Evolutionary conservation across 2,113 vertebrate genomes (phyloP).

Genomic region (Embiotoca jacksoni): DNA sequence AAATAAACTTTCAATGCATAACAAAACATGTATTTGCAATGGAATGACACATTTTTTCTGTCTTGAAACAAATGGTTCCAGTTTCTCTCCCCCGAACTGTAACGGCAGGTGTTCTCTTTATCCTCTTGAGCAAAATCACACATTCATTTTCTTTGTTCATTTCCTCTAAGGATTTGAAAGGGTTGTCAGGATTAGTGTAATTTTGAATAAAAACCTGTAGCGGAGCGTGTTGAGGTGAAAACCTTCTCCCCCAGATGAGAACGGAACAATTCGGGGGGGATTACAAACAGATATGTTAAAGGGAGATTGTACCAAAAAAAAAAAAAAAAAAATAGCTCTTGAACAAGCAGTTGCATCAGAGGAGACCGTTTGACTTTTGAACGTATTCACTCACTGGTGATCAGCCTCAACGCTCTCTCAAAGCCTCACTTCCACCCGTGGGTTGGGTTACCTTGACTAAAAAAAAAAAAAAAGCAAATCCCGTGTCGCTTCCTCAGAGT

Average conservation of each 20-base stretch:
- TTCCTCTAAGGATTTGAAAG: conserved; percentile 45
- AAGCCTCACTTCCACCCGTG: not conserved
- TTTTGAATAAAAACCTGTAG: conserved; percentile 25
- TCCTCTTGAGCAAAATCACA: conserved; percentile 17
- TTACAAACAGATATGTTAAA: conserved; percentile 10
- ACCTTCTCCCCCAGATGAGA: conserved; percentile 29
- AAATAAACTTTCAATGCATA: not conserved
- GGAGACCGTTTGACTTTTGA: conserved; percentile 23
- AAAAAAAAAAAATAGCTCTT: conserved; percentile 21
- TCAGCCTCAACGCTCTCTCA: not conserved
- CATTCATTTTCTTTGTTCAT: conserved; percentile 38
- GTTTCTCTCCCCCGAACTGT: not conserved
- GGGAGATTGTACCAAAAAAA: not conserved
- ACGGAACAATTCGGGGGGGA: conserved; percentile 21
- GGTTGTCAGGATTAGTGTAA: conserved; percentile 46
- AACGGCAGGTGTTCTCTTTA: conserved; percentile 46
- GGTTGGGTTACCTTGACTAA: conserved; percentile 13
- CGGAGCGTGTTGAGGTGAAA: conserved; percentile 19
- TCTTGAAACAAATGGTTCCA: not conserved
- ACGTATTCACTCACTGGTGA: conserved; percentile 24
- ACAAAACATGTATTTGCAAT: not conserved
- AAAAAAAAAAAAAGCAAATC: conserved; percentile 14
- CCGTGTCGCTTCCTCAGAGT: conserved; percentile 1
- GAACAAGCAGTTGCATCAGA: conserved; percentile 5
- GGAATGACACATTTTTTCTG: not conserved